Evolutionary conservation across 2,797 vertebrate genomes (phyloP), one percentile per base, ranked within the genome.

Genomic region (Taeniopygia guttata): DNA sequence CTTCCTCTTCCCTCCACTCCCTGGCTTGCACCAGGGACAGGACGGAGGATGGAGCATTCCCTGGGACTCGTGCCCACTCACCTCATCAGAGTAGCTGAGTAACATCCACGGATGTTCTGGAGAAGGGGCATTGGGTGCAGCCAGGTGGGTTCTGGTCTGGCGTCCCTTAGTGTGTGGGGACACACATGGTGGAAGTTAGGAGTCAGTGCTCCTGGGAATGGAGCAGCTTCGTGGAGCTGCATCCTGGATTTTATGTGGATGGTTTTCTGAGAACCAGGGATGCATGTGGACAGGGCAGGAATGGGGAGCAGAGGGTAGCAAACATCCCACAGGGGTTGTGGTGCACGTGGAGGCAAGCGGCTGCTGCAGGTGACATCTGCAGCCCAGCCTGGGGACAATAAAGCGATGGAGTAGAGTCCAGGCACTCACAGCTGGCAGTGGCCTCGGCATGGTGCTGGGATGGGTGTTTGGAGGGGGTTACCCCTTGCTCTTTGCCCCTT

Each of bases 251-350:
- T 58, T 9, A 15, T 17, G 73, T 32, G 19, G 34, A 4, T 45
- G 15, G 11, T 59, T 72, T 68, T 27, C 46, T 62, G 22, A n/a
- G 56, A 36, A 59, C 9, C 5, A 8, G 51, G 32, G 16, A 18
- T 3, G 5, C 58, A 9, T 8, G 32, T 7, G 43, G 52, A 34
- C 10, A 7, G 1, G 5, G 23, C 75, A 73, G 30, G 36, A 79
- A 29, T 1, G 7, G 18, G 16, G 22, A 52, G 5, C 43, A 36
- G 48, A 55, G 38, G 17, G 56, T 81, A 40, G 23, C 30, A 66
- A 59, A 43, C n/a, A 38, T n/a, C 38, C 26, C 5, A 0, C 0
- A 0, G 3, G 30, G 40, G 9, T 18, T 12, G 1, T 10, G 13
- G 32, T 11, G 21, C 48, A 4, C 10, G 1, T n/a, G 49, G 63